Base-by-base conservation (phyloP, 2,888 invertebrate genomes). In the Hedya salicella region DNA sequence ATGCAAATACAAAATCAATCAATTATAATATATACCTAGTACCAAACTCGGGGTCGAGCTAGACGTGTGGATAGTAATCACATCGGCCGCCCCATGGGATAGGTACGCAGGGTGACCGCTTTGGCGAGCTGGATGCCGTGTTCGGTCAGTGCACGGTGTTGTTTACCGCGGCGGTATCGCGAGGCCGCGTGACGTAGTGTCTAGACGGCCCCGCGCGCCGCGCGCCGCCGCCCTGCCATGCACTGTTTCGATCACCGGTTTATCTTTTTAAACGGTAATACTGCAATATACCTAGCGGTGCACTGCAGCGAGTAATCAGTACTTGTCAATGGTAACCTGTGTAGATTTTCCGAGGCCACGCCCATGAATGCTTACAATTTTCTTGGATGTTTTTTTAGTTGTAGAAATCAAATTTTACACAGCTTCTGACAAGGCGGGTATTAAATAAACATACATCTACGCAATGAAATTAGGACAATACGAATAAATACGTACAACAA, bases 161-260 rank as follows among this genome's bases (percentile, higher is more conserved):
- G 91, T 91, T 91, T 91, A 91, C 90, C 89, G 90, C 90, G 91
- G 92, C 92, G 88, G 87, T 93, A 93, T 92, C 93, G 89, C 93
- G 93, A 88, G 93, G 93, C 93, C 93, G 93, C 85, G 93, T 93
- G 93, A 93, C 93, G 92, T 93, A 91, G 91, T 87, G 91, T 91
- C 91, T 91, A 91, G 91, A 91, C 91, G 87, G 80, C 77, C 77
- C 70, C 73, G 66, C 80, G 74, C 76, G 62, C 74, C 73, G 68
- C 76, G 72, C 76, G 73, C 74, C 78, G 75, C 59, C 62, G 17
- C 50, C 76, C 82, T 79, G 73, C 84, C 87, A 82, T 87, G 88
- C 89, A 88, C 88, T 87, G 88, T 86, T 87, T 85, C 86, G 87
- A 89, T 83, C 88, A 89, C 84, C 85, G 84, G 89, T 89, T 89